phyloP scores from a whole-genome alignment of 2,888 invertebrate genomes.

The Amblyjoppa fuscipennis region DNA sequence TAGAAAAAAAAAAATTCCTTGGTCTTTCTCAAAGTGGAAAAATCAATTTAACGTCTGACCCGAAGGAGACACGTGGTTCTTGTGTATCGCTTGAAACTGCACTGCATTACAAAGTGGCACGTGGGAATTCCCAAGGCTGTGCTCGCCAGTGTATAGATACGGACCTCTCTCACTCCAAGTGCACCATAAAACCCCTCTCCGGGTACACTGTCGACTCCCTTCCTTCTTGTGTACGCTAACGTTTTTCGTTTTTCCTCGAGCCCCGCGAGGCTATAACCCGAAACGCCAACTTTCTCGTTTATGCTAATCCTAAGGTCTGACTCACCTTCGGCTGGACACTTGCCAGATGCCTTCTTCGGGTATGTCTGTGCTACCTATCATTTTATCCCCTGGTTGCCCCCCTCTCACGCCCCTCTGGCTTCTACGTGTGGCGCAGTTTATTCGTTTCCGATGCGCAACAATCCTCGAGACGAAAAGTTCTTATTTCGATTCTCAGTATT shows the following conservation, averaged over 20 bases:
- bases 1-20: not conserved
- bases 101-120: slow-evolving; percentile 71
- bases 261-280: slow-evolving; percentile 48
- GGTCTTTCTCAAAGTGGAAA: not conserved
- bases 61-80: slow-evolving; percentile 39
- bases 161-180: slow-evolving; percentile 57
- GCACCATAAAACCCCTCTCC: slow-evolving; percentile 69
- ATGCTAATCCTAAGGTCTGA: slow-evolving; percentile 75
- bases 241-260: slow-evolving; percentile 31
- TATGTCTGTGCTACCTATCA: slow-evolving; percentile 27
- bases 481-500: slow-evolving; percentile 12
- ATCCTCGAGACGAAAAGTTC: slow-evolving; percentile 9
- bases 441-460: slow-evolving; percentile 37
- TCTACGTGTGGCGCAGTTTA: slow-evolving; percentile 3
- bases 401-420: not conserved
- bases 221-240: slow-evolving; percentile 34
- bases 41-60: not conserved
- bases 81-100: slow-evolving; percentile 68
- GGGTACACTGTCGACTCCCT: slow-evolving; percentile 27
- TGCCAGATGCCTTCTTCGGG: slow-evolving; percentile 54
- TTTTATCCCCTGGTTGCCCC: not conserved
- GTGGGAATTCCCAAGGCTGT: slow-evolving; percentile 71
- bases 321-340: slow-evolving; percentile 77
- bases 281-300: slow-evolving; percentile 75
- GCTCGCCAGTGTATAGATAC: slow-evolving; percentile 25